Percentiles rank a stretch among this genome's conserved stretches.
Conservation (phyloP, 2,797 vertebrate genomes). For the Enteromius argenteus region DNA sequence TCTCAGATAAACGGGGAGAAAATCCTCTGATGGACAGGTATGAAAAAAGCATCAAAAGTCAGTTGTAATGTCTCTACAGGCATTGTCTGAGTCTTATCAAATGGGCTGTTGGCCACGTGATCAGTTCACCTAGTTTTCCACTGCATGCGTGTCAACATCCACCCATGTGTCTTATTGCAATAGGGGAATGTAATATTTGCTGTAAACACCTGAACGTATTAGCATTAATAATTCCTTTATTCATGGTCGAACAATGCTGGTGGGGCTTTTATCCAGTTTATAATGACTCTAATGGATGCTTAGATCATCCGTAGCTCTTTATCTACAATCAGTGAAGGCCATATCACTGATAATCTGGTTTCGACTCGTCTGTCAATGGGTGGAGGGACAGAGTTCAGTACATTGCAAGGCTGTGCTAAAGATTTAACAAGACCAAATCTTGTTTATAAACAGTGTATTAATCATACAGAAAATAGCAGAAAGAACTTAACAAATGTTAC, state of each 20-base stretch:
- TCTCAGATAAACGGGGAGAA: constrained; percentile 23
- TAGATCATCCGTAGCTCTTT: constrained; percentile 34
- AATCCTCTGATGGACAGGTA: constrained; percentile 12
- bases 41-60: constrained; percentile 27
- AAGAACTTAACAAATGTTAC: not conserved
- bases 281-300: not conserved
- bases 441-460: not conserved
- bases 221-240: not conserved
- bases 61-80: not conserved
- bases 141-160: not conserved
- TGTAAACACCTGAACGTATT: not conserved
- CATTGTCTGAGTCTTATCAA: constrained; percentile 21
- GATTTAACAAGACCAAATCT: not conserved
- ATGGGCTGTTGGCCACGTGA: not conserved
- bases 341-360: constrained; percentile 42
- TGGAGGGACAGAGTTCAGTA: constrained; percentile 53
- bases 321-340: constrained; percentile 41
- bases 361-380: constrained; percentile 13
- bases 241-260: not conserved
- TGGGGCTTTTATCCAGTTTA: constrained; percentile 1
- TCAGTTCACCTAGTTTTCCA: constrained; percentile 3
- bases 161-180: not conserved
- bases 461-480: not conserved
- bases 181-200: not conserved
- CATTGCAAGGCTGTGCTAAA: not conserved